phyloP scores from a whole-genome alignment of 2,888 invertebrate species.

The Lycocerus yunnanus region DNA sequence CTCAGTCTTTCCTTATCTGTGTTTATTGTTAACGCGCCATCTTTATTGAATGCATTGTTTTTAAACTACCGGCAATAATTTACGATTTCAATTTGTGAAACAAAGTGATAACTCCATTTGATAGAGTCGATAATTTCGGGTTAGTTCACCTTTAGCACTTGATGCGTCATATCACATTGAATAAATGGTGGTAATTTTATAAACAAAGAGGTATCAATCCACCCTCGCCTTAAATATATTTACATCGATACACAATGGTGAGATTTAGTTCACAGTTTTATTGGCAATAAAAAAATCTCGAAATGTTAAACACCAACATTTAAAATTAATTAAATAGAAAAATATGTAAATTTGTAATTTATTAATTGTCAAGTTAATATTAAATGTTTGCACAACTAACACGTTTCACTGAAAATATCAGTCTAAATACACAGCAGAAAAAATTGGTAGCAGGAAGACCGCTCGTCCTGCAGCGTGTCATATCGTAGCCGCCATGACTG shows the following conservation, averaged over 20 bases:
- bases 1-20: conserved; percentile 11
- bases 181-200: not conserved
- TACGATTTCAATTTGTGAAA: not conserved
- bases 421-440: conserved; percentile 19
- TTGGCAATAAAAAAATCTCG: not conserved
- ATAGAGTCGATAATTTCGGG: not conserved
- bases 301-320: conserved; percentile 26
- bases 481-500: conserved; percentile 63
- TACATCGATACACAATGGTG: not conserved
- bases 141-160: not conserved
- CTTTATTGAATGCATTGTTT: conserved; percentile 8
- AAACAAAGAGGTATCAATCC: not conserved
- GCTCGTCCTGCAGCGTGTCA: conserved; percentile 62
- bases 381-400: not conserved
- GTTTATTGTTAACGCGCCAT: conserved; percentile 23
- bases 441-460: conserved; percentile 28
- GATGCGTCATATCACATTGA: not conserved
- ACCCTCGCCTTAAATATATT: not conserved
- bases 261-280: not conserved
- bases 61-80: not conserved
- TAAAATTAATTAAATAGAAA: conserved; percentile 10
- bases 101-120: not conserved
- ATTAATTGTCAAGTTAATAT: not conserved
- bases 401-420: conserved; percentile 16
- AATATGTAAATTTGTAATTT: not conserved